Conservation (phyloP, 2,113 vertebrate genomes). For the Lepus timidus region DNA sequence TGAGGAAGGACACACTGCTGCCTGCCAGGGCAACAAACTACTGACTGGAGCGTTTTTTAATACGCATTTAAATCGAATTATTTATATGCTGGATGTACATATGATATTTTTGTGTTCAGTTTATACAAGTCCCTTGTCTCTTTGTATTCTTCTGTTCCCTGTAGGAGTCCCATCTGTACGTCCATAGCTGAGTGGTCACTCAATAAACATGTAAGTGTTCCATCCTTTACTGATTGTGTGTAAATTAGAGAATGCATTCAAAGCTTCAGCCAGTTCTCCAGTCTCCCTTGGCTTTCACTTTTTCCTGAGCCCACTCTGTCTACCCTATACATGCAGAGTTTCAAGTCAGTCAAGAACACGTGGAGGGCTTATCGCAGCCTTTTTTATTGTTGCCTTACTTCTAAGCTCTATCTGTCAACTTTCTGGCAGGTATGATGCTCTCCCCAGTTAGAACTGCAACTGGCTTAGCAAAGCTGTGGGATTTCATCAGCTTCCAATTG, state of each 20-base stretch:
- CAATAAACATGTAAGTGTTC: background rate
- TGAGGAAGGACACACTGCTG: background rate
- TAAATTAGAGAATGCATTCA: background rate
- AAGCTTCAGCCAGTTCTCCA: background rate
- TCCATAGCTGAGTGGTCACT: background rate
- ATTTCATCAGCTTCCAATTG: background rate
- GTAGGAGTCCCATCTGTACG: background rate
- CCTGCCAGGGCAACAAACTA: background rate
- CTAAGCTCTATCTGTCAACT: background rate
- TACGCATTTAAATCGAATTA: conserved; percentile 23
- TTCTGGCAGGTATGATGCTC: background rate
- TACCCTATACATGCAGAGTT: background rate
- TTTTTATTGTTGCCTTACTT: background rate
- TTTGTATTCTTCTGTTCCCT: background rate
- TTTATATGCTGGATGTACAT: background rate
- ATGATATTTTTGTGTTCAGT: background rate
- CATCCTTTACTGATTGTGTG: background rate
- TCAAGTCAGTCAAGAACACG: background rate
- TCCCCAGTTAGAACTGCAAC: background rate
- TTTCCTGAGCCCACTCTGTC: background rate
- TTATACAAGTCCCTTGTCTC: background rate
- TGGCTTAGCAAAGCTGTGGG: background rate
- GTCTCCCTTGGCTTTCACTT: background rate
- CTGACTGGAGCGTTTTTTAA: background rate
- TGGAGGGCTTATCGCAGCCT: background rate